phyloP scores from a whole-genome alignment of 2,113 vertebrate species.

The Apaloderma vittatum region DNA sequence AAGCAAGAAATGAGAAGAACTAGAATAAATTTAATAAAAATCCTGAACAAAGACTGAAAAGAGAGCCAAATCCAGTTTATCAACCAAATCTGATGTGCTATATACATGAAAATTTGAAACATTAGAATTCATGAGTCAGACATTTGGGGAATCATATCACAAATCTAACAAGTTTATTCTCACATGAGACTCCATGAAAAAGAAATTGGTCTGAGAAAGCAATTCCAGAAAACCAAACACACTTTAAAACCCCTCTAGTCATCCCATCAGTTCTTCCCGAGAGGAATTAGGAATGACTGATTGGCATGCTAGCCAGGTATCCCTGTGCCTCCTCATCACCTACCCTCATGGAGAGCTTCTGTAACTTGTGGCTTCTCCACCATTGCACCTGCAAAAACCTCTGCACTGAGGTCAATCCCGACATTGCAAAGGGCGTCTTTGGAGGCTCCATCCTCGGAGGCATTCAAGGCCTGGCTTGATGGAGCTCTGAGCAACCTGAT shows the following conservation, averaged over 20 bases:
- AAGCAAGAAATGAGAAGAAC: conserved; percentile 28
- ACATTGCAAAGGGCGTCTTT: background rate
- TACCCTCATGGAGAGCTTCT: background rate
- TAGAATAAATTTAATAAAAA: conserved; percentile 44
- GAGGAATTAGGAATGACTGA: background rate
- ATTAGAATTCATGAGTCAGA: conserved; percentile 42
- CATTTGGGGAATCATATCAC: background rate
- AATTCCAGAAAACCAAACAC: conserved; percentile 38
- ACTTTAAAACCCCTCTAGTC: conserved; percentile 22
- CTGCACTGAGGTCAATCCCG: background rate
- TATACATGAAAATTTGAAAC: conserved; percentile 10
- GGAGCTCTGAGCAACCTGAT: too few species aligned
- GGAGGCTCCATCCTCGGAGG: too few species aligned
- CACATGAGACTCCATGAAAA: conserved; percentile 26
- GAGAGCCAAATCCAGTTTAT: conserved; percentile 17
- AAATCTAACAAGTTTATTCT: conserved; percentile 40
- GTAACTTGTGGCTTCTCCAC: rapidly evolving
- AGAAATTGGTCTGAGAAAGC: conserved; percentile 45
- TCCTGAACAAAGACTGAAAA: conserved; percentile 16
- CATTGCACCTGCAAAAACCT: background rate
- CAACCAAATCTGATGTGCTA: background rate
- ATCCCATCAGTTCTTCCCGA: background rate
- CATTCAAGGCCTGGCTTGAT: too few species aligned
- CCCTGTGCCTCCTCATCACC: background rate
- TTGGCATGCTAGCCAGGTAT: background rate